These are phyloP conservation scores for Micrasema minimum DNA, from an alignment of 1,140 invertebrate genomes.

Conservation along the genomic window DNA sequence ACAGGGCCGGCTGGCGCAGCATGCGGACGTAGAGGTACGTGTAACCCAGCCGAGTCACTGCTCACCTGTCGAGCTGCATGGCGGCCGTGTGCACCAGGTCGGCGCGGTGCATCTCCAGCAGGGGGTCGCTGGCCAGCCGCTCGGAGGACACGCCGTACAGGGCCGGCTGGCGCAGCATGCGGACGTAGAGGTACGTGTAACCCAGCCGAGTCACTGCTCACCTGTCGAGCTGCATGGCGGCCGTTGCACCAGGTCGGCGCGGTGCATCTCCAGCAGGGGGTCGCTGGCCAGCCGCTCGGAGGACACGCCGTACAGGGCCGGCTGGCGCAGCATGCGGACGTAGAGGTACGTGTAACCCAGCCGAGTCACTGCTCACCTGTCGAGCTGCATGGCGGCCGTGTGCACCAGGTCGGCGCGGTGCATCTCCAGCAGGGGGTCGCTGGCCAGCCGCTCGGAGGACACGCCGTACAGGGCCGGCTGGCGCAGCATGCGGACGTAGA, in stretches of 20 bases:
- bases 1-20: constrained; percentile 86
- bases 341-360: constrained; percentile 96
- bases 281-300: constrained; percentile 86
- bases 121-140: constrained; percentile 80
- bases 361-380: constrained; percentile 65
- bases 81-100: constrained; percentile 98
- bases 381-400: constrained; percentile 90
- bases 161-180: constrained; percentile 86
- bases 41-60: constrained; percentile 73
- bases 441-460: constrained; percentile 79
- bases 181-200: constrained; percentile 97
- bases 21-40: constrained; percentile 97
- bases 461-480: constrained; percentile 92
- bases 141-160: constrained; percentile 92
- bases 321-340: constrained; percentile 87
- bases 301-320: constrained; percentile 89
- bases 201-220: constrained; percentile 65
- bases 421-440: constrained; percentile 87
- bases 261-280: constrained; percentile 84
- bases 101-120: constrained; percentile 89
- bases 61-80: constrained; percentile 78
- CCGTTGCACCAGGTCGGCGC: constrained; percentile 98
- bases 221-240: constrained; percentile 86
- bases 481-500: constrained; percentile 92
- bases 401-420: constrained; percentile 96